Percentiles rank a stretch among this genome's conserved stretches.
Evolutionary conservation across 2,797 vertebrate genomes (phyloP).

Genomic region (Helicolenus hilgendorfi): DNA sequence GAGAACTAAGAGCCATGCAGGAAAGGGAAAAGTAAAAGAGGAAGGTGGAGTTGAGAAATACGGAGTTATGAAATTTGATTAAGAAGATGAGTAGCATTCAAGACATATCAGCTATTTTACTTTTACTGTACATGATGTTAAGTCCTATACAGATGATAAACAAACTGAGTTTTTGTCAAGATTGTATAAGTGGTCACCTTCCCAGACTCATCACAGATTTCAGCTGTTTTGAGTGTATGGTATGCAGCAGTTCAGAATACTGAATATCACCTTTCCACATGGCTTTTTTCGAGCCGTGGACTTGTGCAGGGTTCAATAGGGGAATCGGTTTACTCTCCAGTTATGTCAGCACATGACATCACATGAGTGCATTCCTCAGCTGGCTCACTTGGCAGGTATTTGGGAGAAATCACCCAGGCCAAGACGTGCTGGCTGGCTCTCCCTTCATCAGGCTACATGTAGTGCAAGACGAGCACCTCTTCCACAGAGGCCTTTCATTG

Average conservation of each 20-base stretch:
- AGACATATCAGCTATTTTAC: not conserved
- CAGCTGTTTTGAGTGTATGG: not conserved
- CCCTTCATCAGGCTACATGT: slow-evolving; percentile 1
- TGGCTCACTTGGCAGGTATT: slow-evolving; percentile 77
- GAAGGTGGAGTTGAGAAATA: slow-evolving; percentile 46
- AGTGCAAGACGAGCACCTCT: not conserved
- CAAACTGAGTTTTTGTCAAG: not conserved
- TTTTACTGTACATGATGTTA: not conserved
- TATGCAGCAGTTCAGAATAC: not conserved
- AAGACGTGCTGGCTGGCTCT: slow-evolving; percentile 20
- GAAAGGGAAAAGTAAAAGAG: slow-evolving; percentile 38
- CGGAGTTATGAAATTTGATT: slow-evolving; percentile 5
- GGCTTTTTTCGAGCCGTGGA: slow-evolving; percentile 28
- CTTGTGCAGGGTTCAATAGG: slow-evolving; percentile 58
- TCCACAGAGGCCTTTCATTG: not conserved
- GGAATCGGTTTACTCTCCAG: slow-evolving; percentile 58
- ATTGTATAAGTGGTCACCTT: not conserved
- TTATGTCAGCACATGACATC: slow-evolving; percentile 81
- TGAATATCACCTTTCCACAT: slow-evolving; percentile 43
- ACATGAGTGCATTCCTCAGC: slow-evolving; percentile 73
- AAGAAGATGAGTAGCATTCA: not conserved
- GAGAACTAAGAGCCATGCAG: slow-evolving; percentile 60
- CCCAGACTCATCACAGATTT: slow-evolving; percentile 16
- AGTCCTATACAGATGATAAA: not conserved
- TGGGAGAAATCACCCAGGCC: slow-evolving; percentile 59